Conservation (phyloP, 2,888 invertebrate species). For the Erebia palarica region DNA sequence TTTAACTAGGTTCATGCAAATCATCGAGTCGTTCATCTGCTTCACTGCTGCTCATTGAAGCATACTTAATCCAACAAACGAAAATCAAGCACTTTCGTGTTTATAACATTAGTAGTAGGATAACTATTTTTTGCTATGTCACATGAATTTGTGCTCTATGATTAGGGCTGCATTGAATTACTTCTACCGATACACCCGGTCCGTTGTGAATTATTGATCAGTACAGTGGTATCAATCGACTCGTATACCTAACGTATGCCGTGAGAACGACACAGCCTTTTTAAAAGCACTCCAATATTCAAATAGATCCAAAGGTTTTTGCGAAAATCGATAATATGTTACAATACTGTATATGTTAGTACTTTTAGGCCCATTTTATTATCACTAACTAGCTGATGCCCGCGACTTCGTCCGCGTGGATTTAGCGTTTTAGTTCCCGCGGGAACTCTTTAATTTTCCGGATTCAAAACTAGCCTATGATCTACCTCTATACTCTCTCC, state of each 20-base stretch:
- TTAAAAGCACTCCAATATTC: constrained; percentile 12
- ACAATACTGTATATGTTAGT: background rate
- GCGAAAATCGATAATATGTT: background rate
- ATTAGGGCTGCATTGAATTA: background rate
- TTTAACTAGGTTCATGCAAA: too few species aligned
- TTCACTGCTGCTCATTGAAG: too few species aligned
- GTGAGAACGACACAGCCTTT: background rate
- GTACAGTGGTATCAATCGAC: constrained; percentile 2
- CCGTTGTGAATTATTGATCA: constrained; percentile 14
- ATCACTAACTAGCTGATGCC: background rate
- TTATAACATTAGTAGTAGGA: too few species aligned
- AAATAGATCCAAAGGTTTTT: constrained; percentile 12
- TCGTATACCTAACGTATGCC: background rate
- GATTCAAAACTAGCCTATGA: too few species aligned
- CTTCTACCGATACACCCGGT: background rate
- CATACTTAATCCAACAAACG: too few species aligned
- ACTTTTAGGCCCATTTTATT: background rate
- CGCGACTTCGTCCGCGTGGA: too few species aligned
- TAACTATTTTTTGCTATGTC: too few species aligned
- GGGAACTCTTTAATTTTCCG: too few species aligned
- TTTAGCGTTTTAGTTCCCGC: too few species aligned
- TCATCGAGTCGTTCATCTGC: too few species aligned
- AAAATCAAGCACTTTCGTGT: too few species aligned
- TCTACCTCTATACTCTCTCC: too few species aligned
- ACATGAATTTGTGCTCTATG: constrained; percentile 4